These are phyloP conservation scores for Pyrgus malvae DNA, from an alignment of 2,888 invertebrate genomes.

Conservation along the genomic window DNA sequence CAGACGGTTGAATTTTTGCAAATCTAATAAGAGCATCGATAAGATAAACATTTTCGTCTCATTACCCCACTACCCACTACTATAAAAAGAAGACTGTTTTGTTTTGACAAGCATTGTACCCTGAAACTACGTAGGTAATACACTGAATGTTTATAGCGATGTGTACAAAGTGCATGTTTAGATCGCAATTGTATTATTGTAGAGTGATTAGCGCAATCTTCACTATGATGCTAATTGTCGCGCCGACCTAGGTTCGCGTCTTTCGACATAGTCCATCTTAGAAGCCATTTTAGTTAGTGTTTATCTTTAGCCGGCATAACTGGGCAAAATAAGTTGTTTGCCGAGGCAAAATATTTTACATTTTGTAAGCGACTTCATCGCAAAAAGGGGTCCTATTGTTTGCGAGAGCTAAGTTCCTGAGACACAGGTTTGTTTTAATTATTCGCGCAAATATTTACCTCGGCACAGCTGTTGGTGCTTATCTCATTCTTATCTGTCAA, in stretches of 20 bases:
- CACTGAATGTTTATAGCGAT: background rate
- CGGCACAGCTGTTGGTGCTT: conserved; percentile 65
- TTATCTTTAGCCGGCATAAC: background rate
- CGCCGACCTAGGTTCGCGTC: background rate
- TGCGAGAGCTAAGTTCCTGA: conserved; percentile 54
- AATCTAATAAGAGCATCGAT: conserved; percentile 1
- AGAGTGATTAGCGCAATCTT: conserved; percentile 17
- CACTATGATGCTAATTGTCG: conserved; percentile 16
- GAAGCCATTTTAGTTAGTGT: background rate
- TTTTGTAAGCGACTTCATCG: conserved; percentile 16
- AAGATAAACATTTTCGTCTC: conserved; percentile 6
- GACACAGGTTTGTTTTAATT: conserved; percentile 67
- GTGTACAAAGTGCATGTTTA: conserved; percentile 6
- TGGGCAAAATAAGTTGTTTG: background rate
- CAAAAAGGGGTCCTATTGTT: conserved; percentile 41
- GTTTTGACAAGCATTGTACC: background rate
- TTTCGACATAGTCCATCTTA: conserved; percentile 3
- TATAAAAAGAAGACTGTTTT: background rate
- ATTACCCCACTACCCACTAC: background rate
- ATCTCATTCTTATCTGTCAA: conserved; percentile 79
- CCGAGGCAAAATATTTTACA: background rate
- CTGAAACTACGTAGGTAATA: background rate
- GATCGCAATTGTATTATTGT: conserved; percentile 9
- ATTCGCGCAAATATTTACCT: conserved; percentile 71
- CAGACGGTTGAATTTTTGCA: conserved; percentile 15